phyloP scores from a whole-genome alignment of 2,797 vertebrate species.

The Hipposideros larvatus region DNA sequence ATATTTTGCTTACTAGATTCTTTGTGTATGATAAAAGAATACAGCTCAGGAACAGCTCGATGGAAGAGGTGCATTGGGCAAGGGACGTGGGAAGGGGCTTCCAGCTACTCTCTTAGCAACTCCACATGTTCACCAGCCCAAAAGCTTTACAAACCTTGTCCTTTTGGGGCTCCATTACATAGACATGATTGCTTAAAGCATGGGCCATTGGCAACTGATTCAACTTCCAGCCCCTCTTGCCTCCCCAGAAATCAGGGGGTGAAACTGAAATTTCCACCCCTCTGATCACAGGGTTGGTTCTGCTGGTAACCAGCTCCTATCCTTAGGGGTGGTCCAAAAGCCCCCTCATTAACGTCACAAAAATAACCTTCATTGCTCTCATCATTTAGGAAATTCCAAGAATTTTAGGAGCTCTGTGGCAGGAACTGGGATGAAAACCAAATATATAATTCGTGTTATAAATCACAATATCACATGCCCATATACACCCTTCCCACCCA shows the following conservation, averaged over 20 bases:
- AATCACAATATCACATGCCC: neutral
- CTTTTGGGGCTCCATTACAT: neutral
- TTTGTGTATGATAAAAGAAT: neutral
- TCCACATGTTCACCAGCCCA: neutral
- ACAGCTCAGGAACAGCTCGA: neutral
- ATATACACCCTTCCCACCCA: fast-evolving
- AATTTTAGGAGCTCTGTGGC: neutral
- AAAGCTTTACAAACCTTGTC: neutral
- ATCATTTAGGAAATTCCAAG: neutral
- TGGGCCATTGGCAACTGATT: neutral
- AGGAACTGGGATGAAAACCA: neutral
- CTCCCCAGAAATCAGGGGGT: neutral
- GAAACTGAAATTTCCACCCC: neutral
- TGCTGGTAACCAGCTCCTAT: neutral
- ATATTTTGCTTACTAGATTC: neutral
- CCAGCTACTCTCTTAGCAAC: neutral
- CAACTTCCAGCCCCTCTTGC: neutral
- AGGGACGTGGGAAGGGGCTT: neutral
- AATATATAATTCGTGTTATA: neutral
- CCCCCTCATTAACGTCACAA: neutral
- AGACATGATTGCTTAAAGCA: neutral
- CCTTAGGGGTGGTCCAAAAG: neutral
- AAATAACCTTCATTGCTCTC: neutral
- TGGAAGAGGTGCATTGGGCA: neutral
- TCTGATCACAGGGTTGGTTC: neutral